phyloP scores from a whole-genome alignment of 2,113 vertebrate genomes.

The Beaufortia kweichowensis region DNA sequence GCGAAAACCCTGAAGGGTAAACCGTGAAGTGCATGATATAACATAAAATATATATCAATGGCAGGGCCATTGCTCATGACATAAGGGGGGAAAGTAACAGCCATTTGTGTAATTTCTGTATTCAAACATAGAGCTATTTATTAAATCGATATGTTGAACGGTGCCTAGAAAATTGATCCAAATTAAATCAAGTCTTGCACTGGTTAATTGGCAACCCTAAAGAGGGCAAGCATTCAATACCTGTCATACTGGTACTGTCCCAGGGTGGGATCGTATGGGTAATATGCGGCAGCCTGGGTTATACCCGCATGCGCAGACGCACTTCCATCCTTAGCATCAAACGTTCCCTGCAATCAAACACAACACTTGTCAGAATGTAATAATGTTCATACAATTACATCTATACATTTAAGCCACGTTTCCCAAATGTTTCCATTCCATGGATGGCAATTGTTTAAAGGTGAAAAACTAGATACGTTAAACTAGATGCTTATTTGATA shows the following conservation, averaged over 20 bases:
- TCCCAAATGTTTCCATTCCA: background rate
- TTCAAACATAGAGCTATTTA: slow-evolving; percentile 1
- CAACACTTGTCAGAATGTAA: slow-evolving; percentile 6
- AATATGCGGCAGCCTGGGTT: slow-evolving; percentile 88
- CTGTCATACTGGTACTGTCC: slow-evolving; percentile 98
- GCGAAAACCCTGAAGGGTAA: slow-evolving; percentile 56
- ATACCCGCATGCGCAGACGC: slow-evolving; percentile 91
- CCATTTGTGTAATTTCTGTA: no score
- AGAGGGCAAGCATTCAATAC: slow-evolving; percentile 66
- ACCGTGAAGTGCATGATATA: slow-evolving; percentile 44
- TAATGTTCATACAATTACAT: background rate
- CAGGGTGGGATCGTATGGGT: slow-evolving; percentile 90
- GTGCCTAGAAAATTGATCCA: background rate
- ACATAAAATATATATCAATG: slow-evolving; percentile 31
- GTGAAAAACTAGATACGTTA: background rate
- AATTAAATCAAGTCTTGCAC: background rate
- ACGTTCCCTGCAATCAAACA: slow-evolving; percentile 81
- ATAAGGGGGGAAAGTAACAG: background rate
- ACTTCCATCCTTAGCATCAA: slow-evolving; percentile 89
- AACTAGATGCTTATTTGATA: background rate
- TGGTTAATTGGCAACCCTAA: slow-evolving; percentile 24
- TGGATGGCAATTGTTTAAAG: background rate
- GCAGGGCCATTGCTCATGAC: background rate
- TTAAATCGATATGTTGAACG: slow-evolving; percentile 19
- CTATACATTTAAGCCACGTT: background rate